Evolutionary conservation across 2,113 vertebrate species (phyloP).

Genomic region (Epinephelus fuscoguttatus): DNA sequence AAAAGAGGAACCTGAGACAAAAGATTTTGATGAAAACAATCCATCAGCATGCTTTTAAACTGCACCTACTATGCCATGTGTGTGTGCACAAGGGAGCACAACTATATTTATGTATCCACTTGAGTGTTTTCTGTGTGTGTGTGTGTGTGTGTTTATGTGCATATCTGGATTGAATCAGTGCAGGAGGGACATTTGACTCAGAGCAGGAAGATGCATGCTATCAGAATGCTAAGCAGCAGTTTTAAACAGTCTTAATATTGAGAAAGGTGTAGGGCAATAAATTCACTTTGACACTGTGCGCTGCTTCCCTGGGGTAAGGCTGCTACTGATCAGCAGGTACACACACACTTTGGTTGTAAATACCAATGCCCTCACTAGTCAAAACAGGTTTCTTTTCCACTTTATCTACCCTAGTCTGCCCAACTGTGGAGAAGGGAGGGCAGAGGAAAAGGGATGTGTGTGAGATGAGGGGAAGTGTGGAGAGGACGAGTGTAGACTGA

Average conservation of each 20-base stretch:
- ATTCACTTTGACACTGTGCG: slow-evolving; percentile 68
- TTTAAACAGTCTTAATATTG: slow-evolving; percentile 72
- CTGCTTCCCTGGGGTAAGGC: slow-evolving; percentile 42
- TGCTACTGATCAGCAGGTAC: slow-evolving; percentile 67
- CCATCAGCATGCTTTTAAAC: slow-evolving; percentile 45
- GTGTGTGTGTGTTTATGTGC: slow-evolving; percentile 10
- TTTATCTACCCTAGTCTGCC: slow-evolving; percentile 53
- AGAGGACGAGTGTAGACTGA: slow-evolving; percentile 6
- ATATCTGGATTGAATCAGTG: slow-evolving; percentile 37
- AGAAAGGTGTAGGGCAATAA: slow-evolving; percentile 57
- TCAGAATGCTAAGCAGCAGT: slow-evolving; percentile 72
- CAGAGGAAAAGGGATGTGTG: slow-evolving; percentile 7
- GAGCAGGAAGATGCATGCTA: slow-evolving; percentile 56
- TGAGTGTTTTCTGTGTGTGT: slow-evolving; percentile 27
- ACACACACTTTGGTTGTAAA: slow-evolving; percentile 65
- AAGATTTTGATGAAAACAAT: slow-evolving; percentile 53
- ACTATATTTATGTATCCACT: slow-evolving; percentile 18
- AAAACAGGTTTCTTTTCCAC: slow-evolving; percentile 58
- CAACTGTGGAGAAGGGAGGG: slow-evolving; percentile 15
- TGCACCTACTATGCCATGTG: not conserved
- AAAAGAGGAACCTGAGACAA: slow-evolving; percentile 44
- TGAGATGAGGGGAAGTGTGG: slow-evolving; percentile 23
- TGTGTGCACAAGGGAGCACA: not conserved
- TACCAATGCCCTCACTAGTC: slow-evolving; percentile 58
- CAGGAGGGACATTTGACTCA: slow-evolving; percentile 54